A percentile compares a stretch with the other conserved stretches of the same genome.
Conservation (phyloP, 1,140 invertebrate species). For the Megathymus violae region DNA sequence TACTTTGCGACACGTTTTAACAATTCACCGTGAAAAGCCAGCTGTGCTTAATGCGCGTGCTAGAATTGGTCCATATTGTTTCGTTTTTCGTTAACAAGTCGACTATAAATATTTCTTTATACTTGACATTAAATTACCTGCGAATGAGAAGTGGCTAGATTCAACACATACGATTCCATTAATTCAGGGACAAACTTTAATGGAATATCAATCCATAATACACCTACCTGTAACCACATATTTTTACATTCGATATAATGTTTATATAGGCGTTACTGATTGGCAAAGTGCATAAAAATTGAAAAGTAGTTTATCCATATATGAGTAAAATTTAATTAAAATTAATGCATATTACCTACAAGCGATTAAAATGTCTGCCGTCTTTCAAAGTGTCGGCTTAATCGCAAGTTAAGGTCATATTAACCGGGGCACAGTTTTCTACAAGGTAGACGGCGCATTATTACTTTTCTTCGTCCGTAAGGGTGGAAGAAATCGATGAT, state of each 20-base stretch:
- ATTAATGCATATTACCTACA: conserved; percentile 11
- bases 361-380: conserved; percentile 17
- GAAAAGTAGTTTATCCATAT: conserved; percentile 1
- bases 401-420: conserved; percentile 25
- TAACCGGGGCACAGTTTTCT: conserved; percentile 4
- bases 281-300: background rate
- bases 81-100: conserved; percentile 58
- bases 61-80: conserved; percentile 49
- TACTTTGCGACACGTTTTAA: conserved; percentile 45
- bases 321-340: conserved; percentile 21
- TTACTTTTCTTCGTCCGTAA: conserved; percentile 16
- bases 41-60: conserved; percentile 48
- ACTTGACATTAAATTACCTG: no score
- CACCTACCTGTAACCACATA: no score
- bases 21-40: conserved; percentile 70
- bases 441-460: background rate
- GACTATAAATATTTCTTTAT: conserved; percentile 53
- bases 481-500: conserved; percentile 46
- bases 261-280: background rate
- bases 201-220: background rate
- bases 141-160: no score
- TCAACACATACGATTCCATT: background rate
- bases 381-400: conserved; percentile 31
- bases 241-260: no score
- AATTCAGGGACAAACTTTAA: background rate